These are phyloP conservation scores for Cyanoderma ruficeps DNA, from an alignment of 2,113 vertebrate genomes.

Conservation along the genomic window DNA sequence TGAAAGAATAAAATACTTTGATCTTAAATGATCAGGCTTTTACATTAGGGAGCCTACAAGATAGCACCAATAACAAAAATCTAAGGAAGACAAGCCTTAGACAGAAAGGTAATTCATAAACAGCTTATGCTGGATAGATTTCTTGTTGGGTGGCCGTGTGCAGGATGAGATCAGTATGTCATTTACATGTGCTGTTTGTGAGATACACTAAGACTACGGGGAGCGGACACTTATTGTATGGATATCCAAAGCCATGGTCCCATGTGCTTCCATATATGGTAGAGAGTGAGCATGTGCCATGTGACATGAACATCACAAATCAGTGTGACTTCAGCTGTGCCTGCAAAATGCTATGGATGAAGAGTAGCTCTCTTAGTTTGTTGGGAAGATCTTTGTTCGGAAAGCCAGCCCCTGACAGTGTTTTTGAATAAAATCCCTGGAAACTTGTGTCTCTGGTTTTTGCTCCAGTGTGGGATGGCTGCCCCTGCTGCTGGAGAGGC, in stretches of 20 bases:
- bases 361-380: not conserved
- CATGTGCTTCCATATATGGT: not conserved
- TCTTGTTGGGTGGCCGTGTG: not conserved
- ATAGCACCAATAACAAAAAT: not conserved
- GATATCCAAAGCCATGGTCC: not conserved
- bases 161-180: not conserved
- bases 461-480: not conserved
- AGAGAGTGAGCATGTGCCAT: not conserved
- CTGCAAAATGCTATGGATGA: not conserved
- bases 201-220: not conserved
- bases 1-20: not conserved
- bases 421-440: not conserved
- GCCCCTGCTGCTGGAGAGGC: fast-evolving
- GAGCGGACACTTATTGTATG: not conserved
- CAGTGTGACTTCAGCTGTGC: not conserved
- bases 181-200: not conserved
- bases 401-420: fast-evolving
- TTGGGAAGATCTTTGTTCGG: not conserved
- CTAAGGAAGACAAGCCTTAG: not conserved
- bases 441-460: not conserved
- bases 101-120: not conserved
- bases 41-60: not conserved
- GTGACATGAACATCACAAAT: not conserved
- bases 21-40: not conserved
- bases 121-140: not conserved